Evolutionary conservation across 2,113 vertebrate genomes (phyloP).

Genomic region (Mungos mungo): DNA sequence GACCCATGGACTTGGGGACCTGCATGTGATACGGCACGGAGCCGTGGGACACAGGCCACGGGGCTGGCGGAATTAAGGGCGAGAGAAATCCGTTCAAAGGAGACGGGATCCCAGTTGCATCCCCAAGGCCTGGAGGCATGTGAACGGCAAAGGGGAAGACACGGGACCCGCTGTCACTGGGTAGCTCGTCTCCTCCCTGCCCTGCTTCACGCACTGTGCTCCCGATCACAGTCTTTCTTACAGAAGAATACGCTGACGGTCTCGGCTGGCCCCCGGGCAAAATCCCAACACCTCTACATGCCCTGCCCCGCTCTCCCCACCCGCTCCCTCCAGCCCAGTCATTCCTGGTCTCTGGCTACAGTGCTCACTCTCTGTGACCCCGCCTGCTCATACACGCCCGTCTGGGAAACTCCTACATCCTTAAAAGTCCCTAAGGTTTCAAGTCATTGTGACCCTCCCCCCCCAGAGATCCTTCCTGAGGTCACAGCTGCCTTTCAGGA

Average conservation of each 20-base stretch:
- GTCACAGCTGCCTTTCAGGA: neutral
- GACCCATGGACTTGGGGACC: fast-evolving
- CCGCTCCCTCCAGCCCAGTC: too few species aligned
- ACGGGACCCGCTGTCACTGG: neutral
- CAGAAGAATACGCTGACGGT: neutral
- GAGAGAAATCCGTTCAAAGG: neutral
- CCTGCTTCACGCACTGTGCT: neutral
- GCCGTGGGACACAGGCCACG: neutral
- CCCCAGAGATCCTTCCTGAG: neutral
- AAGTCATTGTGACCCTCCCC: fast-evolving
- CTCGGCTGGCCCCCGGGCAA: neutral
- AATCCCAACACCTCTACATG: neutral
- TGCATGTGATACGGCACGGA: fast-evolving
- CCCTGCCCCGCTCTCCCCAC: neutral
- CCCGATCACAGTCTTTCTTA: neutral
- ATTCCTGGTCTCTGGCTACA: too few species aligned
- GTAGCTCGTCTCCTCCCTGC: neutral
- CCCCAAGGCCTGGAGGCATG: neutral
- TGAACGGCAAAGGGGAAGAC: neutral
- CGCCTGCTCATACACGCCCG: neutral
- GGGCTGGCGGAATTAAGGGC: too few species aligned
- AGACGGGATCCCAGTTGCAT: neutral
- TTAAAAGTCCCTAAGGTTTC: neutral
- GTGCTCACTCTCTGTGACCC: neutral
- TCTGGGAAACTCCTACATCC: neutral